Conservation (phyloP, 2,797 vertebrate genomes). For the Pogoniulus pusillus region DNA sequence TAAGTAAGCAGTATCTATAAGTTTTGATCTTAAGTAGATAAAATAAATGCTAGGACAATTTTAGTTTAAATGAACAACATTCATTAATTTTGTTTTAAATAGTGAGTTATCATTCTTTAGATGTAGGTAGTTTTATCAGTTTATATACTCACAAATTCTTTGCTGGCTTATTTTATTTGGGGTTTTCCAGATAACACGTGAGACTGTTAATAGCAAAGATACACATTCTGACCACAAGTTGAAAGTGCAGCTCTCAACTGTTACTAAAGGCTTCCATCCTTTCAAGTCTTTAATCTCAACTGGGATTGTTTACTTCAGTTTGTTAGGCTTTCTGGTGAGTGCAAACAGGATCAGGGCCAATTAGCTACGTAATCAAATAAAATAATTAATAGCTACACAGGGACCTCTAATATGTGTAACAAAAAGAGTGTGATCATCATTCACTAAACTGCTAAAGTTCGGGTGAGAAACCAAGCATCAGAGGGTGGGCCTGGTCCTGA, state of each 20-base stretch:
- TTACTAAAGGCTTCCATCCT: background rate
- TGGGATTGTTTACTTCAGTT: background rate
- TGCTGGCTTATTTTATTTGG: background rate
- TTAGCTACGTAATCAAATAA: conserved; percentile 15
- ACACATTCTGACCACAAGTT: background rate
- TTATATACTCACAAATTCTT: background rate
- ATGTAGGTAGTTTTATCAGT: background rate
- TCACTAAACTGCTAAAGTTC: background rate
- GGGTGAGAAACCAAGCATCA: background rate
- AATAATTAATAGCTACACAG: background rate
- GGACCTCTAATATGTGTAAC: background rate
- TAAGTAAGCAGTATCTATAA: background rate
- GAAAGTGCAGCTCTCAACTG: background rate
- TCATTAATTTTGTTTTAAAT: background rate
- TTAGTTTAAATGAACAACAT: background rate
- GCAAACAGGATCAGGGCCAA: background rate
- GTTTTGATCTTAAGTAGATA: no score
- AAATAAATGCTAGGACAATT: background rate
- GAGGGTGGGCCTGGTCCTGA: background rate
- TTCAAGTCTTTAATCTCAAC: background rate
- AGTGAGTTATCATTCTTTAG: background rate
- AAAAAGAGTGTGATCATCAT: background rate
- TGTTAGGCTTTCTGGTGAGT: background rate
- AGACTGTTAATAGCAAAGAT: background rate
- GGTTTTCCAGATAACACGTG: background rate